A percentile compares a stretch with the other conserved stretches of the same genome.
Conservation (phyloP, 1,140 invertebrate species). For the Pogonus chalceus region DNA sequence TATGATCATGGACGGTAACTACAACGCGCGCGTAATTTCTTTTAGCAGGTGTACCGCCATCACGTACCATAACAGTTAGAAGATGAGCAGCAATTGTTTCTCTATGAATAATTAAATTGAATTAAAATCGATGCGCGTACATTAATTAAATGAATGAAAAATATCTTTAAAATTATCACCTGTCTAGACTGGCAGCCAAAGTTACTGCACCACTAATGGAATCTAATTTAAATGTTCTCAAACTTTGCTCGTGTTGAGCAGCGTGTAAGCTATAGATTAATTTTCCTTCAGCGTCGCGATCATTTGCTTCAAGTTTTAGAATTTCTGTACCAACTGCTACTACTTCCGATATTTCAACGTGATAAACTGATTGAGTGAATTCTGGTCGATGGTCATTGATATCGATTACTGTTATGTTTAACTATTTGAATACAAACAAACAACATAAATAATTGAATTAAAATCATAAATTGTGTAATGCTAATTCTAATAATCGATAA, state of each 20-base stretch:
- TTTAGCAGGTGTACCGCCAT: constrained; percentile 77
- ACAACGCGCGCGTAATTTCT: constrained; percentile 74
- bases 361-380: constrained; percentile 58
- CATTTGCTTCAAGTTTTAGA: constrained; percentile 55
- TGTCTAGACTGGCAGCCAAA: constrained; percentile 59
- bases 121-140: background rate
- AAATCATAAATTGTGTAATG: no score
- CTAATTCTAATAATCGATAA: no score
- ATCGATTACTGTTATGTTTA: constrained; percentile 67
- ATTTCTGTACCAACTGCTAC: constrained; percentile 51
- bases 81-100: constrained; percentile 76
- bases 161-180: constrained; percentile 28
- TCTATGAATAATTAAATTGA: constrained; percentile 31
- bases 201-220: constrained; percentile 64
- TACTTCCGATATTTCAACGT: constrained; percentile 64
- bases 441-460: no score
- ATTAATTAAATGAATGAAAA: background rate
- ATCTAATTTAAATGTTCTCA: constrained; percentile 69
- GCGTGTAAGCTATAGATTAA: constrained; percentile 70
- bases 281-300: constrained; percentile 46
- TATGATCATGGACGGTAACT: constrained; percentile 76
- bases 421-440: constrained; percentile 32
- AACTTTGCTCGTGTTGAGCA: constrained; percentile 61
- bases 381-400: constrained; percentile 73
- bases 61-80: constrained; percentile 80